Evolutionary conservation across 2,888 invertebrate genomes (phyloP).

Genomic region (Tipula unca): DNA sequence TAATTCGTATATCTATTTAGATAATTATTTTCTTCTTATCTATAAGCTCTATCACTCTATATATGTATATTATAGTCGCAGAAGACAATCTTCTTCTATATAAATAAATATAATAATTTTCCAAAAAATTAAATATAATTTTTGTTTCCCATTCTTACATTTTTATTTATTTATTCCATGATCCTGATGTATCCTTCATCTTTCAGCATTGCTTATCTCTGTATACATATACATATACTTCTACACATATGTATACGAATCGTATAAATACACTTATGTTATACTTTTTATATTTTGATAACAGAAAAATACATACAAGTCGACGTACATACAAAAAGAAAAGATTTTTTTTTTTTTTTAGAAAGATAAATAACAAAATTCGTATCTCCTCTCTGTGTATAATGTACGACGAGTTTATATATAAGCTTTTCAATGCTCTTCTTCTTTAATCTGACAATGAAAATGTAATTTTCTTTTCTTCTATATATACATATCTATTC

Average conservation of each 20-base stretch:
- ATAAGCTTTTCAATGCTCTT: conserved; percentile 1
- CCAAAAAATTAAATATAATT: not conserved
- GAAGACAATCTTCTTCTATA: not conserved
- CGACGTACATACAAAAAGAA: not conserved
- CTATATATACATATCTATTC: not conserved
- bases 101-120: not conserved
- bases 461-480: not conserved
- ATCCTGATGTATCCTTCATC: not conserved
- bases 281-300: not conserved
- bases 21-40: not conserved
- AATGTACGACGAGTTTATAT: not conserved
- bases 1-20: not conserved
- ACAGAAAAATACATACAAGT: not conserved
- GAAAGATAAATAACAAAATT: not conserved
- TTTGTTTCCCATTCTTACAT: not conserved
- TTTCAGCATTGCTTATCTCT: not conserved
- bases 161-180: conserved; percentile 14
- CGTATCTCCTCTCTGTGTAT: not conserved
- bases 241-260: not conserved
- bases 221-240: not conserved
- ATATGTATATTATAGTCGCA: not conserved
- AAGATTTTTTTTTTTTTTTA: not conserved
- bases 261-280: conserved; percentile 8
- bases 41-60: not conserved
- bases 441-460: not conserved